These are phyloP conservation scores for Hybognathus amarus DNA, from an alignment of 2,797 vertebrate genomes.

Conservation along the genomic window DNA sequence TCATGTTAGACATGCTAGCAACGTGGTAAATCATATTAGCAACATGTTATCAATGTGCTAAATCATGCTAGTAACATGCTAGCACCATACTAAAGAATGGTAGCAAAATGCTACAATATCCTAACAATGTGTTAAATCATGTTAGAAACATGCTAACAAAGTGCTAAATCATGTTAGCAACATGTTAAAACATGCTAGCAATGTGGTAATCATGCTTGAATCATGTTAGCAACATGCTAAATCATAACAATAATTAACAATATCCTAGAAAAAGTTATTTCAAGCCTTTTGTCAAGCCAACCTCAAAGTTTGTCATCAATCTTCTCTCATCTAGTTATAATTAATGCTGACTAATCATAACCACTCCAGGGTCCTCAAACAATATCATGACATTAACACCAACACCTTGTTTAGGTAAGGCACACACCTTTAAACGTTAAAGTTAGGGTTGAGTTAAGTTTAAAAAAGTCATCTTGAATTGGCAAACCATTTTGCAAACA, in stretches of 20 bases:
- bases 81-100: neutral
- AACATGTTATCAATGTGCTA: neutral
- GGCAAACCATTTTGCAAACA: neutral
- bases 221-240: neutral
- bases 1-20: no score
- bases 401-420: no score
- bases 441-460: no score
- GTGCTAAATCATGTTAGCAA: neutral
- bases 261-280: neutral
- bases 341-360: neutral
- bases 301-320: neutral
- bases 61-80: neutral
- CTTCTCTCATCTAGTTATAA: neutral
- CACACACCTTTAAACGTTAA: no score
- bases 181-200: no score
- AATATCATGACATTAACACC: no score
- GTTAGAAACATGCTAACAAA: no score
- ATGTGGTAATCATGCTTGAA: no score
- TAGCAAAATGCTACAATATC: no score
- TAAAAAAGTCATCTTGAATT: neutral
- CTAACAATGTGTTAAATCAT: no score
- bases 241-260: neutral
- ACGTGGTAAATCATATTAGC: no score
- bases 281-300: neutral
- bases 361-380: no score